These are phyloP conservation scores for Heliconius ismenius DNA, from an alignment of 2,888 invertebrate species.

Conservation along the genomic window DNA sequence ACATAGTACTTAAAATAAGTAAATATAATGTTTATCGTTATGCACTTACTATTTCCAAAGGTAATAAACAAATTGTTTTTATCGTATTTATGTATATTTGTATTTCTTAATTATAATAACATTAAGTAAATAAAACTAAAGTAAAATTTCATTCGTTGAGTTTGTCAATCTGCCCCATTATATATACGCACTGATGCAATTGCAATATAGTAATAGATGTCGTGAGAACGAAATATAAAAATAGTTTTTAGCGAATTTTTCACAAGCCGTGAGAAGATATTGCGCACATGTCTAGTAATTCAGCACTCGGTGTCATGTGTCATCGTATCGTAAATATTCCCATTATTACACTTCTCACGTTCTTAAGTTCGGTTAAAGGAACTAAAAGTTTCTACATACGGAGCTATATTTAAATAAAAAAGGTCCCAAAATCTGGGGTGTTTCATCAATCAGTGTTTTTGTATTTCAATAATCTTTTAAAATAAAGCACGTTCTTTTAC, in stretches of 20 bases:
- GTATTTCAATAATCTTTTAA: neutral
- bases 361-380: neutral
- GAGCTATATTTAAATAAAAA: neutral
- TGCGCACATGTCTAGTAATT: slow-evolving; percentile 36
- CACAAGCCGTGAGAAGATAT: slow-evolving; percentile 41
- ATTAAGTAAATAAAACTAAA: neutral
- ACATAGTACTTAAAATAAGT: too few relatives aligned
- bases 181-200: slow-evolving; percentile 11
- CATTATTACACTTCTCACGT: slow-evolving; percentile 34
- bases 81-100: neutral
- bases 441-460: neutral
- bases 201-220: slow-evolving; percentile 17
- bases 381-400: neutral
- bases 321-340: slow-evolving; percentile 35
- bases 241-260: slow-evolving; percentile 37
- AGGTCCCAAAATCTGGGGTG: neutral
- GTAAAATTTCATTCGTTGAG: neutral
- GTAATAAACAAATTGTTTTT: neutral
- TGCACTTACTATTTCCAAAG: neutral
- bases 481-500: neutral
- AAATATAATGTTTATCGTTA: too few relatives aligned
- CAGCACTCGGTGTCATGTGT: slow-evolving; percentile 38
- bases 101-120: neutral
- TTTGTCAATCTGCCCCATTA: slow-evolving; percentile 5
- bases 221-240: slow-evolving; percentile 23